phyloP scores from a whole-genome alignment of 2,113 vertebrate species.

The Anguilla rostrata region DNA sequence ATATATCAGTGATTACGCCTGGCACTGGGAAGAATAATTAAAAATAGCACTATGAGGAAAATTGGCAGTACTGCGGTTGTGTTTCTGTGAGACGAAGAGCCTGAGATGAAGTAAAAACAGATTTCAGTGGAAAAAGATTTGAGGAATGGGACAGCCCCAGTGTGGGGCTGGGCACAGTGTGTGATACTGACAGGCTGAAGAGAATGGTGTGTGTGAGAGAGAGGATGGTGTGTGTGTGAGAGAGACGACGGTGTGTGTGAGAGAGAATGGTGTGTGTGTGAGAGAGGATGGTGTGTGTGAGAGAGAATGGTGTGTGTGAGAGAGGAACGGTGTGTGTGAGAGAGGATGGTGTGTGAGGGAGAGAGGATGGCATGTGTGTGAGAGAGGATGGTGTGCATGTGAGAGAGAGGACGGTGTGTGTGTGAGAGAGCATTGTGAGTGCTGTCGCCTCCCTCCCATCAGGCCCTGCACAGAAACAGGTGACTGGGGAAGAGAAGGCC shows the following conservation, averaged over 20 bases:
- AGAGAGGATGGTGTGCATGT: too few relatives aligned
- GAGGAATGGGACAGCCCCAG: background rate
- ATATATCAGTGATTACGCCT: too few relatives aligned
- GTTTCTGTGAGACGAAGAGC: background rate
- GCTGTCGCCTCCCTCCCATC: background rate
- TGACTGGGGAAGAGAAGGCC: background rate
- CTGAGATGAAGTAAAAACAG: background rate
- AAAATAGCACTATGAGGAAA: background rate
- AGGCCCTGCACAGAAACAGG: background rate
- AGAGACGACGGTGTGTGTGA: too few relatives aligned
- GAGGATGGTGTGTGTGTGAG: too few relatives aligned
- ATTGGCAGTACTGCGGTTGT: background rate
- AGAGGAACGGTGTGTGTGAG: too few relatives aligned
- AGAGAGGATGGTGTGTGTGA: too few relatives aligned
- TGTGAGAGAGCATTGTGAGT: background rate
- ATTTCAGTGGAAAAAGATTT: background rate
- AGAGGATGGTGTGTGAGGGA: too few relatives aligned
- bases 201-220: background rate
- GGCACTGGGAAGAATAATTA: background rate
- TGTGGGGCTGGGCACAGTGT: too few relatives aligned
- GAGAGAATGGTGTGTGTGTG: too few relatives aligned
- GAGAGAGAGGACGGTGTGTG: background rate
- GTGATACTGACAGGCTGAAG: conserved; percentile 13
- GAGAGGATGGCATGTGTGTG: too few relatives aligned
- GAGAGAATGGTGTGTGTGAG: too few relatives aligned